These are phyloP conservation scores for Polypterus bichir DNA, from an alignment of 2,113 vertebrate species.

Conservation along the genomic window DNA sequence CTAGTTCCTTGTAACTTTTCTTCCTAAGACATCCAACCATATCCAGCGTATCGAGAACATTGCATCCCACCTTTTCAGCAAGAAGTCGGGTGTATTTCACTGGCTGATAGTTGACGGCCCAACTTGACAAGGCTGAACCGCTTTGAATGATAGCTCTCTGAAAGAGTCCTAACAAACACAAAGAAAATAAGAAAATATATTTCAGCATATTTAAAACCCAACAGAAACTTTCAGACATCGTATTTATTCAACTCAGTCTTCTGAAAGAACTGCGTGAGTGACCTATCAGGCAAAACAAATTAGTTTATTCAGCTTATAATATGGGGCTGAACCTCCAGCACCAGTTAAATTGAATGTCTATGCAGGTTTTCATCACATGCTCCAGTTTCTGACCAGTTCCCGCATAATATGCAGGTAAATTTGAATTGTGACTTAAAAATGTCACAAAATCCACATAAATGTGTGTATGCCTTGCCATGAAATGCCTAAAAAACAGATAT, in stretches of 20 bases:
- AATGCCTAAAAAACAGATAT: too few species aligned
- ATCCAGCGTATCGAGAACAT: slow-evolving; percentile 88
- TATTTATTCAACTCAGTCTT: neutral
- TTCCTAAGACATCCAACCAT: slow-evolving; percentile 97
- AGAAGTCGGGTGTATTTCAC: slow-evolving; percentile 93
- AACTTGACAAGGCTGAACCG: slow-evolving; percentile 90
- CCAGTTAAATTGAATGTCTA: too few species aligned
- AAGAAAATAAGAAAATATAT: slow-evolving; percentile 19
- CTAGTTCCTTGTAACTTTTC: slow-evolving; percentile 88
- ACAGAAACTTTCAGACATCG: neutral
- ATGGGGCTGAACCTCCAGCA: too few species aligned
- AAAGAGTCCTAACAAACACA: slow-evolving; percentile 72
- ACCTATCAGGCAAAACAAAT: too few species aligned
- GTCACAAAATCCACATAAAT: too few species aligned
- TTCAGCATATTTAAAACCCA: neutral
- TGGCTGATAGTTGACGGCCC: slow-evolving; percentile 96
- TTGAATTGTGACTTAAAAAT: too few species aligned
- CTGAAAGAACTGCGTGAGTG: neutral
- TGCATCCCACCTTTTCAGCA: slow-evolving; percentile 94
- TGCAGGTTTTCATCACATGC: too few species aligned
- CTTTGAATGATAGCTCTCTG: slow-evolving; percentile 97
- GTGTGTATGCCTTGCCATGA: too few species aligned
- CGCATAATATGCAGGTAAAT: too few species aligned
- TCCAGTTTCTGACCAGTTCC: too few species aligned
- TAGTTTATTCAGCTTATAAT: too few species aligned